A percentile compares a stretch with the other conserved stretches of the same genome.
These are phyloP conservation scores for Amorpha juglandis DNA, from an alignment of 2,888 invertebrate species.

Conservation along the genomic window DNA sequence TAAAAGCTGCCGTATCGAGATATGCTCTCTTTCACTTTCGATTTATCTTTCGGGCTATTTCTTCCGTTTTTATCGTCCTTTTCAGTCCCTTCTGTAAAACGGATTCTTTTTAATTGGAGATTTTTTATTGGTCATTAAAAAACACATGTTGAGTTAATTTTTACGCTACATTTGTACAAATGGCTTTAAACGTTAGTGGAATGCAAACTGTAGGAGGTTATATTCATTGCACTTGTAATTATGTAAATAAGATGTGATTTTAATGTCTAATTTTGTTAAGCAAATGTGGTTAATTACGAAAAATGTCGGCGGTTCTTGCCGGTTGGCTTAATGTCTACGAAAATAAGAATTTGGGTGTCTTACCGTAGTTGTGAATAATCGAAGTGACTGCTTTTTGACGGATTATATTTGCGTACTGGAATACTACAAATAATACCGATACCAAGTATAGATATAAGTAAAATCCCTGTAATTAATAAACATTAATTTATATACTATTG, in stretches of 20 bases:
- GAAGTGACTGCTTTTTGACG: slow-evolving; percentile 86
- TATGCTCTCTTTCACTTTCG: slow-evolving; percentile 69
- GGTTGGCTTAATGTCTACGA: slow-evolving; percentile 41
- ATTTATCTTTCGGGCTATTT: slow-evolving; percentile 62
- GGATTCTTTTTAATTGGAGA: slow-evolving; percentile 22
- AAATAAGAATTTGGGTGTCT: slow-evolving; percentile 44
- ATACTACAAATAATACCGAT: slow-evolving; percentile 90
- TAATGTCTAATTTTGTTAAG: slow-evolving; percentile 82
- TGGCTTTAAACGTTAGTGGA: slow-evolving; percentile 67
- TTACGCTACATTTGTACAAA: slow-evolving; percentile 66
- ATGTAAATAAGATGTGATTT: slow-evolving; percentile 83
- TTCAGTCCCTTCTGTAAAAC: slow-evolving; percentile 57
- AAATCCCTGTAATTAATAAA: slow-evolving; percentile 86
- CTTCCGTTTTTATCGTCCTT: slow-evolving; percentile 69
- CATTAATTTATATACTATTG: not conserved
- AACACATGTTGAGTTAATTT: slow-evolving; percentile 50
- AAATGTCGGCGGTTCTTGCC: slow-evolving; percentile 43
- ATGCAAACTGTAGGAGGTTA: slow-evolving; percentile 75
- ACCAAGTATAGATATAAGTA: slow-evolving; percentile 92
- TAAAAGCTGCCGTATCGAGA: slow-evolving; percentile 93
- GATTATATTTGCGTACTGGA: slow-evolving; percentile 87
- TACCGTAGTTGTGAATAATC: slow-evolving; percentile 82
- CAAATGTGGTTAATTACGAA: slow-evolving; percentile 77
- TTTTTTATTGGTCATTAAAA: slow-evolving; percentile 27
- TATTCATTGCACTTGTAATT: slow-evolving; percentile 76